phyloP scores from a whole-genome alignment of 1,140 invertebrate species.

The Scylla paramamosain region DNA sequence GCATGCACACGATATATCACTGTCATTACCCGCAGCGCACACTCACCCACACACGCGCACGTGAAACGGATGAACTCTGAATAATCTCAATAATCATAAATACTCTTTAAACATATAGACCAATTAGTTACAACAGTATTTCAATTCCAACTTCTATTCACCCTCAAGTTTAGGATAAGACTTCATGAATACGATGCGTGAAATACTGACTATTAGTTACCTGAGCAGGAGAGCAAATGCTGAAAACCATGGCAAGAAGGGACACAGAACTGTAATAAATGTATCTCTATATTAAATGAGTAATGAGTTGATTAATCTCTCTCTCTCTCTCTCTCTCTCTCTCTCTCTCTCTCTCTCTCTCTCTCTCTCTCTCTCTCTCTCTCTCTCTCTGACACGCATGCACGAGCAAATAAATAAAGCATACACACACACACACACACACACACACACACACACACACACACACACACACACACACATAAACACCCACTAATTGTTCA shows the following conservation, averaged over 20 bases:
- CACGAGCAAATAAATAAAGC: too few relatives aligned
- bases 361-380: not conserved
- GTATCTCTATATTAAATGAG: not conserved
- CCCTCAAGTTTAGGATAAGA: too few relatives aligned
- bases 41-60: not conserved
- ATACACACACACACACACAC: too few relatives aligned
- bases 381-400: too few relatives aligned
- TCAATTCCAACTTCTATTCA: too few relatives aligned
- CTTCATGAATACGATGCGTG: too few relatives aligned
- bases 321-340: conserved; percentile 11
- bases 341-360: not conserved
- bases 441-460: too few relatives aligned
- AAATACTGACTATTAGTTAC: too few relatives aligned
- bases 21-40: not conserved
- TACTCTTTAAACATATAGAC: too few relatives aligned
- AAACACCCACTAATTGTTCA: not conserved
- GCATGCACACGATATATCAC: conserved; percentile 9
- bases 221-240: too few relatives aligned
- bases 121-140: too few relatives aligned
- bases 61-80: not conserved
- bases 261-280: not conserved
- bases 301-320: not conserved
- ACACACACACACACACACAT: not conserved
- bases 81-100: too few relatives aligned
- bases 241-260: not conserved